phyloP scores from a whole-genome alignment of 2,888 invertebrate genomes.

The Drosophila macrospina region DNA sequence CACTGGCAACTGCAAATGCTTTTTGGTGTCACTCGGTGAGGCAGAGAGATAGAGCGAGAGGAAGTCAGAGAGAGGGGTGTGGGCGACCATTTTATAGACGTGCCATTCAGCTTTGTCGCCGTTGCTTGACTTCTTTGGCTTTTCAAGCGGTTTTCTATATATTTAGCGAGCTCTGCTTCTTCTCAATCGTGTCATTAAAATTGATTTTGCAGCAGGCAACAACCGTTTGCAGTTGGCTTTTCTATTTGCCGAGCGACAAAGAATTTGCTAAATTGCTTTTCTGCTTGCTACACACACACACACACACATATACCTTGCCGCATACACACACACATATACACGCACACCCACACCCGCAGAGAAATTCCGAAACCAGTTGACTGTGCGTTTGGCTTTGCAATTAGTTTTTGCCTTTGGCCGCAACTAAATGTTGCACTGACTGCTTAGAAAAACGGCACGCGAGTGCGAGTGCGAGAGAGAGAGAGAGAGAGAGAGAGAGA shows the following conservation, averaged over 20 bases:
- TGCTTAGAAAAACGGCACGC: constrained; percentile 32
- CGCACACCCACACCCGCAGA: constrained; percentile 22
- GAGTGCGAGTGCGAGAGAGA: neutral
- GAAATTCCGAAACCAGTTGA: constrained; percentile 41
- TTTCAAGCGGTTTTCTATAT: constrained; percentile 45
- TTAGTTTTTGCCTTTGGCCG: constrained; percentile 70
- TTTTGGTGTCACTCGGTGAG: neutral
- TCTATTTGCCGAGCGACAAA: constrained; percentile 75
- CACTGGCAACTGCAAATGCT: constrained; percentile 35
- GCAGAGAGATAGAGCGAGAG: neutral
- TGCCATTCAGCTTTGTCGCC: constrained; percentile 60
- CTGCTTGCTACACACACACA: constrained; percentile 52
- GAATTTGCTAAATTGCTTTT: constrained; percentile 82
- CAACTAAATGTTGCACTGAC: constrained; percentile 74
- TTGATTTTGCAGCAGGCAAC: constrained; percentile 68
- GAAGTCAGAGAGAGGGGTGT: constrained; percentile 8
- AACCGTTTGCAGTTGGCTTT: constrained; percentile 63
- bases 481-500: neutral
- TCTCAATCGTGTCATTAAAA: constrained; percentile 73
- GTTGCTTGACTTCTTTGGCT: constrained; percentile 35
- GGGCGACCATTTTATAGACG: constrained; percentile 57
- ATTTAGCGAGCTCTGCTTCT: constrained; percentile 45
- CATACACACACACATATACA: constrained; percentile 11
- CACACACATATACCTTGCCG: constrained; percentile 15
- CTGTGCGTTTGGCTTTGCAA: constrained; percentile 78